Conservation (phyloP, 2,113 vertebrate genomes). For the Microcebus griseorufus region DNA sequence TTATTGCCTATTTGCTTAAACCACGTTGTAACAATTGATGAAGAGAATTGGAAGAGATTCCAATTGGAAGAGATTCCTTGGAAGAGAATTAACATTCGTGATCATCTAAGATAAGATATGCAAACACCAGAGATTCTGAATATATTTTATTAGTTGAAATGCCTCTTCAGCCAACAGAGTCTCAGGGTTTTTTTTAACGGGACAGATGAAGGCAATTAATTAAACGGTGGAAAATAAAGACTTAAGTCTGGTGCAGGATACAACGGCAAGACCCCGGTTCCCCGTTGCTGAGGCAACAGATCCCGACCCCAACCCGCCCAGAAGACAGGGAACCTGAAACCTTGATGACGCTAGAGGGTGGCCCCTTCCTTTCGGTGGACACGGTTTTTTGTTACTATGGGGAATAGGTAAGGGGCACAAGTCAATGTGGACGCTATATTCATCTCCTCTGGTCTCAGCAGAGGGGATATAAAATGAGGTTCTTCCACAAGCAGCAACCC, state of each 20-base stretch:
- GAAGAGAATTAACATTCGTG: background rate
- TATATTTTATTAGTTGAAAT: background rate
- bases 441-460: accelerated
- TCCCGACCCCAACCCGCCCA: too few relatives aligned
- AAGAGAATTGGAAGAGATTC: background rate
- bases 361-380: background rate
- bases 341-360: accelerated
- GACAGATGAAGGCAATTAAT: background rate
- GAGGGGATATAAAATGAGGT: background rate
- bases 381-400: background rate
- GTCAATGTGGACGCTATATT: background rate
- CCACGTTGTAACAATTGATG: background rate
- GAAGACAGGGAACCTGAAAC: background rate
- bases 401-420: background rate
- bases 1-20: background rate
- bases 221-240: background rate
- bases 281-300: constrained; percentile 20
- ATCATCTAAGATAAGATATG: background rate
- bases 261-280: background rate
- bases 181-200: background rate
- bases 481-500: accelerated
- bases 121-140: background rate
- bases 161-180: background rate
- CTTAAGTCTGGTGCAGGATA: background rate
- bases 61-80: too few relatives aligned